These are phyloP conservation scores for Limnephilus auricula DNA, from an alignment of 2,888 invertebrate genomes.

Conservation along the genomic window DNA sequence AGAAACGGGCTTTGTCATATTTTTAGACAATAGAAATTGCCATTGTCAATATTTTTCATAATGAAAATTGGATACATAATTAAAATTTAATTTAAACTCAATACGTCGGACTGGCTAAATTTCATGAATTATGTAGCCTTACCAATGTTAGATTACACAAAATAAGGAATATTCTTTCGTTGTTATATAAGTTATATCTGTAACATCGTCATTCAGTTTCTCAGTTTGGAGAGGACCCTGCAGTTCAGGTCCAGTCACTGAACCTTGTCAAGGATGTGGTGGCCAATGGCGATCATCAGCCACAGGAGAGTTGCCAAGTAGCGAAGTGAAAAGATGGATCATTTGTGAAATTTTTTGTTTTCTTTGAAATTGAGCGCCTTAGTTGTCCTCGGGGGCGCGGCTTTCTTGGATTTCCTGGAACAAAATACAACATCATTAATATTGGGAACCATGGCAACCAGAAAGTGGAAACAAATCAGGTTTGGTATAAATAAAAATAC, in stretches of 20 bases:
- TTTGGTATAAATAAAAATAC: too few species aligned
- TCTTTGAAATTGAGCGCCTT: slow-evolving; percentile 10
- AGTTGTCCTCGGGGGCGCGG: slow-evolving; percentile 64
- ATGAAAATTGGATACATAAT: neutral
- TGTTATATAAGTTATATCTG: too few species aligned
- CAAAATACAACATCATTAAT: slow-evolving; percentile 6
- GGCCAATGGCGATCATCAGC: neutral
- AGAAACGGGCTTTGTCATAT: too few species aligned
- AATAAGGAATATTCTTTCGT: neutral
- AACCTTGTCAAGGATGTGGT: neutral
- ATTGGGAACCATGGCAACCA: neutral
- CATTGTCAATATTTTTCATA: neutral
- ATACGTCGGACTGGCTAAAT: neutral
- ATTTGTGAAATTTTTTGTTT: slow-evolving; percentile 2
- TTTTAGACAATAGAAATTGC: neutral
- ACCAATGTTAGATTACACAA: neutral
- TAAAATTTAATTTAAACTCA: neutral
- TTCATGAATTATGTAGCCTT: neutral
- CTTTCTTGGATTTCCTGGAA: slow-evolving; percentile 64
- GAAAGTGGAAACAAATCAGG: neutral
- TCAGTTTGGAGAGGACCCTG: neutral
- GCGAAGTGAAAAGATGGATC: neutral
- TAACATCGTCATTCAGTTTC: neutral
- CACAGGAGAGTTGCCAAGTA: neutral
- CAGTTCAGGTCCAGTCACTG: neutral